Percentiles rank a stretch among this genome's conserved stretches.
Evolutionary conservation across 92 coral and sea anemone species (phyloP).

Genomic region (Epizoanthus rinbou): DNA sequence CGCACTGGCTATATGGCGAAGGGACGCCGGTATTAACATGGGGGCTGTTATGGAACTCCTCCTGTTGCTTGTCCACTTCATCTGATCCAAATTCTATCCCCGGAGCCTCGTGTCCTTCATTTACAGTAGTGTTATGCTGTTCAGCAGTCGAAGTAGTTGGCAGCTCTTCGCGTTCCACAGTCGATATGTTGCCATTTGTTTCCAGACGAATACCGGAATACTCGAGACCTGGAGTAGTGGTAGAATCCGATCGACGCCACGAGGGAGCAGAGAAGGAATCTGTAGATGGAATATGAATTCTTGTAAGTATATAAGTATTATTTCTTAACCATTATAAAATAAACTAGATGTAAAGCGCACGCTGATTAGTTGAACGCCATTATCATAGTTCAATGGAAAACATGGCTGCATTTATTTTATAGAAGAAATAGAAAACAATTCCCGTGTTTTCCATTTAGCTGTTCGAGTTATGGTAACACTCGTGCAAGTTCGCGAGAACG

Average conservation of each 20-base stretch:
- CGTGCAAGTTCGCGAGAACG: too few species aligned
- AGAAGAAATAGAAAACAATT: too few species aligned
- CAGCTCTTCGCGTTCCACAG: not conserved
- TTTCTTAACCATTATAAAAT: not conserved
- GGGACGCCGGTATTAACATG: not conserved
- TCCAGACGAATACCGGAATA: constrained; percentile 80
- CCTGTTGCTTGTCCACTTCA: not conserved
- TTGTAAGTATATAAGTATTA: too few species aligned
- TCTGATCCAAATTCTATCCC: not conserved
- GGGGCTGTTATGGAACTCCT: not conserved
- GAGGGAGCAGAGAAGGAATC: constrained; percentile 6
- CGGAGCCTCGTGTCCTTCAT: not conserved
- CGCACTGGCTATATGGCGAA: too few species aligned
- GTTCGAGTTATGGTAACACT: too few species aligned
- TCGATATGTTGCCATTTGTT: not conserved
- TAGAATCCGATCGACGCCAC: constrained; percentile 33
- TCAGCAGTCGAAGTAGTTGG: not conserved
- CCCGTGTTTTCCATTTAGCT: too few species aligned
- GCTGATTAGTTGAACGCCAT: too few species aligned
- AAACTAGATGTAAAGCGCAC: too few species aligned
- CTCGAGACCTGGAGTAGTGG: constrained; percentile 59
- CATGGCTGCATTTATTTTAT: too few species aligned
- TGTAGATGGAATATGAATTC: not conserved
- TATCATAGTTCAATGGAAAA: too few species aligned
- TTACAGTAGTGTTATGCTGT: not conserved